Conservation (phyloP, 2,113 vertebrate species). For the Corythaixoides concolor region DNA sequence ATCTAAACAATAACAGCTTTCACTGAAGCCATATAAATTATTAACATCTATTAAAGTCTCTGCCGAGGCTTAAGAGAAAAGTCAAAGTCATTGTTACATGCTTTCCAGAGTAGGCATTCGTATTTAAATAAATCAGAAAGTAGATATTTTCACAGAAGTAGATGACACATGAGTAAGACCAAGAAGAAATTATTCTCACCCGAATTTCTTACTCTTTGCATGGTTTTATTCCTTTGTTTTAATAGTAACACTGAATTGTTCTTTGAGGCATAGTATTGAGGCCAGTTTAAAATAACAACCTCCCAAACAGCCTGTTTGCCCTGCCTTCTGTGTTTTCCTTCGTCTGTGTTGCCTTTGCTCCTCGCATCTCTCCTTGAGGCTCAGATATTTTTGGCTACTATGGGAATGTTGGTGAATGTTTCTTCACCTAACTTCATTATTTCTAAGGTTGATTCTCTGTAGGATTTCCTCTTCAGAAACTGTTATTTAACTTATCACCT, state of each 20-base stretch:
- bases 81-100: background rate
- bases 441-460: background rate
- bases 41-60: background rate
- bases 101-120: background rate
- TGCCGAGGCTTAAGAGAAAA: background rate
- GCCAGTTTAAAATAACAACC: background rate
- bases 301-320: background rate
- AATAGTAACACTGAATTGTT: background rate
- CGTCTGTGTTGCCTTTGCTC: background rate
- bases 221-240: background rate
- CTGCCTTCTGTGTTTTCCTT: background rate
- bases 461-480: background rate
- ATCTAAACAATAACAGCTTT: slow-evolving; percentile 64
- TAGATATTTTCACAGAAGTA: background rate
- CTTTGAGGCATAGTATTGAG: background rate
- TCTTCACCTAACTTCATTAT: background rate
- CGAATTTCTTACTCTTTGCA: background rate
- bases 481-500: background rate
- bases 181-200: background rate
- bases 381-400: background rate
- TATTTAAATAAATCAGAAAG: background rate
- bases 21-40: slow-evolving; percentile 9
- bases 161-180: background rate
- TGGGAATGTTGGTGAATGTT: background rate
- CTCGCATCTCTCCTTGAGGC: background rate